Percentiles rank a stretch among this genome's conserved stretches.
These are phyloP conservation scores for Epistrophe grossulariae DNA, from an alignment of 2,888 invertebrate species.

Conservation along the genomic window DNA sequence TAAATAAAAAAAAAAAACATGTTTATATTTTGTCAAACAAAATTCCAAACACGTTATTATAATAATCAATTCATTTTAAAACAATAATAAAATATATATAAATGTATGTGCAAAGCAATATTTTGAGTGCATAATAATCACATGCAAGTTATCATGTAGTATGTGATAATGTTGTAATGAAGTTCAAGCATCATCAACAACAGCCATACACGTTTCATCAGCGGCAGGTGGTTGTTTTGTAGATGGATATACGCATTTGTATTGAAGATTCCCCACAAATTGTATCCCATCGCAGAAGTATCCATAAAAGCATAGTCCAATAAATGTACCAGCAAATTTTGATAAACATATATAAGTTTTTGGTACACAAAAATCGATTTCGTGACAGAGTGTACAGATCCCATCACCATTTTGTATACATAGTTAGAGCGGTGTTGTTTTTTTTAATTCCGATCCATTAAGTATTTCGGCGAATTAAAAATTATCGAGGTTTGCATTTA, in stretches of 20 bases:
- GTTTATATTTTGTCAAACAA: background rate
- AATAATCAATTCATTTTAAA: background rate
- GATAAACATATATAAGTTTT: background rate
- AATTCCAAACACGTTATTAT: background rate
- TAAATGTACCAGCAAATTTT: background rate
- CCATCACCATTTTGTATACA: conserved; percentile 45
- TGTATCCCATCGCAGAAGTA: background rate
- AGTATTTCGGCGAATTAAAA: conserved; percentile 56
- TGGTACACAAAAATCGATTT: conserved; percentile 28
- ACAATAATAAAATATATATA: background rate
- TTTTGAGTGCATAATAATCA: conserved; percentile 53
- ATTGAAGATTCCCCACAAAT: conserved; percentile 23
- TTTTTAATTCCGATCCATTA: conserved; percentile 65
- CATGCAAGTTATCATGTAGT: conserved; percentile 62
- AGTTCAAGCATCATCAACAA: conserved; percentile 58
- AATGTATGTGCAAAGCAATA: conserved; percentile 42
- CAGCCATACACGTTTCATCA: conserved; percentile 43
- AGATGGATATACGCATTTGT: conserved; percentile 16
- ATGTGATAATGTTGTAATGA: conserved; percentile 45
- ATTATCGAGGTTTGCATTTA: conserved; percentile 44
- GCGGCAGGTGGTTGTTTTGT: conserved; percentile 57
- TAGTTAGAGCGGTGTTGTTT: conserved; percentile 45
- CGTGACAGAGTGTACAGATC: conserved; percentile 48
- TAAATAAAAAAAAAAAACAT: background rate
- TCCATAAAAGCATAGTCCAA: background rate